Evolutionary conservation across 2,888 invertebrate genomes (phyloP), one percentile per base, ranked within the genome.

Genomic region (Tachina lurida): DNA sequence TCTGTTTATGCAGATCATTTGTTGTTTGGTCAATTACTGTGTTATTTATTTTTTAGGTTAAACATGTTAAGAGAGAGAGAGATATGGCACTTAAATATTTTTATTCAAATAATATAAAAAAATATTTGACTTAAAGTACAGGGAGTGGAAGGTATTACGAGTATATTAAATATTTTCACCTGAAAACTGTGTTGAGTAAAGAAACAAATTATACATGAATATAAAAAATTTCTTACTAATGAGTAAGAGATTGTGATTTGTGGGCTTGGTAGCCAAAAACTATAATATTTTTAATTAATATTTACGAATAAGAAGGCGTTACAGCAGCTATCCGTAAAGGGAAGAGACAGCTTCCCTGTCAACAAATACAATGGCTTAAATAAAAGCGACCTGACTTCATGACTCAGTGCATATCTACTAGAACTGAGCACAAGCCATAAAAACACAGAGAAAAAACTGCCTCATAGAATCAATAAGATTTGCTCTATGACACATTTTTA

Each of bases 11-110:
- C 78, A 31, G 19, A 63, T 70, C 19, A 62, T 62, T 63, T 80
- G 49, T 43, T 76, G 43, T 19, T 41, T 62, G 71, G 45, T 71
- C 65, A 65, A 54, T 41, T 45, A 49, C 13, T 12, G 19, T 75
- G 19, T n/a, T 45, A 12, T 1, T 56, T 43, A n/a, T n/a, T 39
- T 60, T 60, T 54, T 43, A 9, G 4, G 47, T 77, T 83, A 77
- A 41, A 70, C 49, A 31, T 22, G 39, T 22, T 52, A 70, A 56
- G 19, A 17, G 17, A 22, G 19, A 17, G 17, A 22, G 10, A 68
- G 70, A 39, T 52, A 47, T 78, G 60, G 41, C 74, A 13, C 52
- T 54, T 68, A 77, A 77, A 83, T 58, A 63, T 71, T 71, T 58
- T 17, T 63, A 49, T 56, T 47, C 56, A 45, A 52, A 82, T 56